Base-by-base conservation (phyloP, 2,113 vertebrate genomes). In the Tragelaphus imberbis region DNA sequence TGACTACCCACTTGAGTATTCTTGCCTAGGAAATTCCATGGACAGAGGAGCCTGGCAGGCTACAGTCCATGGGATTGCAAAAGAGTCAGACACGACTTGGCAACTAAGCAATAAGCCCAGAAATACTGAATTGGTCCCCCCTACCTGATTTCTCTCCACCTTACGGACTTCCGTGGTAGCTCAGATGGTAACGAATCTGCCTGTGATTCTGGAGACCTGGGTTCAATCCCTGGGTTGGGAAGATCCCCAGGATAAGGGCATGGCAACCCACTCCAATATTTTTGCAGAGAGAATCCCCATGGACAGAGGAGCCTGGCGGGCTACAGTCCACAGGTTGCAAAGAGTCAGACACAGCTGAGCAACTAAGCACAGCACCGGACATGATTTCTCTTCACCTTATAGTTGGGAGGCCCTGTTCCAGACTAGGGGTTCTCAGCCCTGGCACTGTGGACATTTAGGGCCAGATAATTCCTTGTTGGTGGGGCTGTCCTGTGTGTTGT, bases 81-180 rank as follows among this genome's bases (percentile, higher is more conserved):
- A 40, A 77, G 36, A 77, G 36, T 44, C 23, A 44, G 71, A 77
- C 36, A 75, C 6, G 2, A 25, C 68, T 71, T 75, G 71, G 11
- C 71, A 75, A 75, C 36, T 40, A 40, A 75, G 36, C 11, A 75
- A 27, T 44, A 44, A 75, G 3, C 6, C 49, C 58, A 71, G 33
- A 90, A 12, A 40, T 55, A 51, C 44, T 84, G 56, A 7, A 0
- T 3, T 53, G 36, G 19, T 77, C 53, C 71, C 9, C n/a, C 15
- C 47, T 27, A 2, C 17, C 2, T n/a, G 33, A 81, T 63, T 81
- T 59, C 16, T 89, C 17, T 25, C 5, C n/a, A 61, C 7, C 14
- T n/a, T 33, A 9, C 0, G 2, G n/a, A 9, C n/a, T 19, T 71
- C n/a, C 0, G 0, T 71, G n/a, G 19, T 71, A 19, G n/a, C n/a